These are phyloP conservation scores for Simalia tracyae DNA, from an alignment of 2,797 vertebrate species.

Conservation along the genomic window DNA sequence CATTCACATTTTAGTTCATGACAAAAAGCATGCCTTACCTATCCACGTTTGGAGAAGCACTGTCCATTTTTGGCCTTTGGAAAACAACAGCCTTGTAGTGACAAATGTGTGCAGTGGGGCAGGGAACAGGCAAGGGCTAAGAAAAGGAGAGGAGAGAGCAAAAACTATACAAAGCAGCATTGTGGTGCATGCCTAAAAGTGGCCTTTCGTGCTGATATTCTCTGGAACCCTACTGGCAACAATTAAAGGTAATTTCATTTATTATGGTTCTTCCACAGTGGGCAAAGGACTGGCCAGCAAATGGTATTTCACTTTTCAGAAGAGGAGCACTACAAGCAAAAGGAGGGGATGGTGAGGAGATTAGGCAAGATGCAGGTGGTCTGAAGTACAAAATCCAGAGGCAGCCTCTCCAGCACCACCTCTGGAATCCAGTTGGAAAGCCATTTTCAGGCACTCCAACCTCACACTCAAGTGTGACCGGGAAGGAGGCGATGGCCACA, in stretches of 20 bases:
- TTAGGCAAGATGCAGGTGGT: background rate
- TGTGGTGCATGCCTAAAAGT: conserved; percentile 63
- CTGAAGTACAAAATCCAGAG: background rate
- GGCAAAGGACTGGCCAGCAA: conserved; percentile 20
- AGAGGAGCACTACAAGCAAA: fast-evolving
- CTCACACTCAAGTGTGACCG: fast-evolving
- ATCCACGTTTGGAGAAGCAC: background rate
- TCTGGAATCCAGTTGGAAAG: background rate
- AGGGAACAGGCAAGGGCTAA: conserved; percentile 2
- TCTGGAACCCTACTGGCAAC: conserved; percentile 65
- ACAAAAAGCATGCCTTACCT: background rate
- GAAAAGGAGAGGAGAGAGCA: conserved; percentile 44
- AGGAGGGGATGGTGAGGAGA: background rate
- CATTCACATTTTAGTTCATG: background rate
- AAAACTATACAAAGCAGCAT: conserved; percentile 56
- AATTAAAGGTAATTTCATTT: conserved; percentile 72
- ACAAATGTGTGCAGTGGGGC: background rate
- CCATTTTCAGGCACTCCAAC: background rate
- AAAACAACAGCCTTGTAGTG: background rate
- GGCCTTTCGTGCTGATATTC: conserved; percentile 64
- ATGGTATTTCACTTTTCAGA: conserved; percentile 16
- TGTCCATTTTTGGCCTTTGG: background rate
- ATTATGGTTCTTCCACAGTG: conserved; percentile 44
- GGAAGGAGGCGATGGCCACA: background rate
- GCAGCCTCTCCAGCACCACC: background rate